Conservation (phyloP, 1,140 invertebrate species). For the Papilio helenus region DNA sequence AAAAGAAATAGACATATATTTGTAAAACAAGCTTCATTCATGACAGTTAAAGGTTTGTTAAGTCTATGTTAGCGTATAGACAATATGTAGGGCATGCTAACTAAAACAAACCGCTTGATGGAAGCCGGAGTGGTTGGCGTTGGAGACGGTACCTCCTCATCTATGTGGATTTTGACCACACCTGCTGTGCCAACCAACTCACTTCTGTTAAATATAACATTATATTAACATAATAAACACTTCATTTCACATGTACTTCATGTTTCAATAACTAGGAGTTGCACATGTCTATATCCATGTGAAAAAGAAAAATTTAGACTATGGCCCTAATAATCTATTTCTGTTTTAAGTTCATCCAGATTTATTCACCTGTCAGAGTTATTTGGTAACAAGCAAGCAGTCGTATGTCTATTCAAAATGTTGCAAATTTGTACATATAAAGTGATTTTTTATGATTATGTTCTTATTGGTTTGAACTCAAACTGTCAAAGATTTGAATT, state of each 20-base stretch:
- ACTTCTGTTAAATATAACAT: constrained; percentile 80
- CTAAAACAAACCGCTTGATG: constrained; percentile 79
- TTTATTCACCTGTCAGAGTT: no score
- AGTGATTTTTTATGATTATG: neutral
- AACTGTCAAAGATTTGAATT: neutral
- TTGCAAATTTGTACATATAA: no score
- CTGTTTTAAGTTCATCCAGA: no score
- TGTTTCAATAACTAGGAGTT: no score
- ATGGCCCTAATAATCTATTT: no score
- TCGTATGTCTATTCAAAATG: no score
- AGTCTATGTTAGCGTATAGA: constrained; percentile 60
- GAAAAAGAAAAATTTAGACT: no score
- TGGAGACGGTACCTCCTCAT: constrained; percentile 79
- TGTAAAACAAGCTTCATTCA: constrained; percentile 32
- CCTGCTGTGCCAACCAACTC: constrained; percentile 82
- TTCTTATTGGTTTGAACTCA: neutral
- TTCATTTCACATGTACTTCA: neutral
- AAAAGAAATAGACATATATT: constrained; percentile 27
- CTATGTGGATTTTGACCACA: constrained; percentile 81
- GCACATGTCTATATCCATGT: no score
- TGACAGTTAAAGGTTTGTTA: constrained; percentile 38
- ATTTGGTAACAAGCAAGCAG: no score
- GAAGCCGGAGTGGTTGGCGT: constrained; percentile 80
- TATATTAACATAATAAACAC: constrained; percentile 10
- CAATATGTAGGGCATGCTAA: constrained; percentile 63